Evolutionary conservation across 2,888 invertebrate species (phyloP).

Genomic region (Nematopogon swammerdamellus): DNA sequence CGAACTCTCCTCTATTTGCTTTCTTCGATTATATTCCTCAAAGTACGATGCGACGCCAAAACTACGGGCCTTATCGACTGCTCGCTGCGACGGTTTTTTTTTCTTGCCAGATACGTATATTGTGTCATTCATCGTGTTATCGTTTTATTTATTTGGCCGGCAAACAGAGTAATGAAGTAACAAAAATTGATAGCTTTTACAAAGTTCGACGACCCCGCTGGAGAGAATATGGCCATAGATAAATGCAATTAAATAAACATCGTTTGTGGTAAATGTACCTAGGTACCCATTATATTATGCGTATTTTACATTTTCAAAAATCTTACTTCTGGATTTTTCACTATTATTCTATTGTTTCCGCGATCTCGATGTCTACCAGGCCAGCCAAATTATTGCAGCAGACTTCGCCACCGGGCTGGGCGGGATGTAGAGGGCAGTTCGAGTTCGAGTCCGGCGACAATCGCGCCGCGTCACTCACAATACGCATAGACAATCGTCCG

Average conservation of each 20-base stretch:
- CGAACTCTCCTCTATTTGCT: not conserved
- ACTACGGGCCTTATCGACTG: slow-evolving; percentile 5
- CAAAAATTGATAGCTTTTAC: slow-evolving; percentile 27
- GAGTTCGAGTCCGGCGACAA: slow-evolving; percentile 38
- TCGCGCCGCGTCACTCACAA: slow-evolving; percentile 51
- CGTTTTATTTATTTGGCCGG: slow-evolving; percentile 32
- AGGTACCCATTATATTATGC: too few species aligned
- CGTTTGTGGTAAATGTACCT: too few species aligned
- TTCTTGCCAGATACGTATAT: slow-evolving; percentile 24
- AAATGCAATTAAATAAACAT: too few species aligned
- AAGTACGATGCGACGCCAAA: slow-evolving; percentile 11
- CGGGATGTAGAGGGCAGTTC: too few species aligned
- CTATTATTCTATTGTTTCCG: too few species aligned
- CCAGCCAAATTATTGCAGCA: too few species aligned
- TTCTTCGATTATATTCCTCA: slow-evolving; percentile 6
- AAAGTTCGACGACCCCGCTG: not conserved
- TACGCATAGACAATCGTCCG: slow-evolving; percentile 48
- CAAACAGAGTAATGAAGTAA: slow-evolving; percentile 36
- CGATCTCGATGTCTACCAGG: too few species aligned
- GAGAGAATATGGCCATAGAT: too few species aligned
- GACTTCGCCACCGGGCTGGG: too few species aligned
- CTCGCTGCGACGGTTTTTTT: slow-evolving; percentile 25
- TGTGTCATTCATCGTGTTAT: slow-evolving; percentile 41
- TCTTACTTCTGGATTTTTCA: too few species aligned
- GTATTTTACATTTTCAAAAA: too few species aligned